Percentiles rank a stretch among this genome's conserved stretches.
These are phyloP conservation scores for Criorhina ranunculi DNA, from an alignment of 2,888 invertebrate species.

Conservation along the genomic window DNA sequence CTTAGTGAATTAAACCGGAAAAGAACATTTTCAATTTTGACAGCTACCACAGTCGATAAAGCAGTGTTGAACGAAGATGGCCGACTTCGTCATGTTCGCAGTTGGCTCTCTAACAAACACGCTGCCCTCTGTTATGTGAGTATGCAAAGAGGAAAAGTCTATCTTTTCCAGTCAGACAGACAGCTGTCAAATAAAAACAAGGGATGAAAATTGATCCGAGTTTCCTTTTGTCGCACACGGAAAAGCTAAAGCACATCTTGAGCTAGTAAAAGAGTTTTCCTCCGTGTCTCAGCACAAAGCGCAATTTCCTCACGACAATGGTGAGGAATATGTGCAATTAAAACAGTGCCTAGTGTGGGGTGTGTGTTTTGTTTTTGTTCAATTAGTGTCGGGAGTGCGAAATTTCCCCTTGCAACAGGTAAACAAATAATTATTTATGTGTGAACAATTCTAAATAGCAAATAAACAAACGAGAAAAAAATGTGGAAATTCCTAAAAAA, in stretches of 20 bases:
- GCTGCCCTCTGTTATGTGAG: conserved; percentile 26
- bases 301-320: conserved; percentile 45
- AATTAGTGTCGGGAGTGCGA: conserved; percentile 45
- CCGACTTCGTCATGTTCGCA: neutral
- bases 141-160: conserved; percentile 36
- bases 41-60: conserved; percentile 77
- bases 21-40: conserved; percentile 82
- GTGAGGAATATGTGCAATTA: conserved; percentile 41
- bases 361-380: conserved; percentile 12
- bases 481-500: conserved; percentile 13
- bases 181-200: conserved; percentile 70
- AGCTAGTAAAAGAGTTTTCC: conserved; percentile 71
- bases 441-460: neutral
- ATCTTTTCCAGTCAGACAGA: conserved; percentile 31
- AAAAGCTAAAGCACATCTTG: conserved; percentile 76
- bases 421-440: conserved; percentile 70
- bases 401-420: conserved; percentile 71
- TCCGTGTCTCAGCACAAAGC: conserved; percentile 68
- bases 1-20: conserved; percentile 84
- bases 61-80: conserved; percentile 18
- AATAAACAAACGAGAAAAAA: conserved; percentile 47
- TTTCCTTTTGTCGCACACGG: conserved; percentile 57
- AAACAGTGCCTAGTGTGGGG: conserved; percentile 30
- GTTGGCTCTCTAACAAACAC: neutral
- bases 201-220: conserved; percentile 77